Conservation (phyloP, 2,113 vertebrate genomes). For the Prunella fulvescens region DNA sequence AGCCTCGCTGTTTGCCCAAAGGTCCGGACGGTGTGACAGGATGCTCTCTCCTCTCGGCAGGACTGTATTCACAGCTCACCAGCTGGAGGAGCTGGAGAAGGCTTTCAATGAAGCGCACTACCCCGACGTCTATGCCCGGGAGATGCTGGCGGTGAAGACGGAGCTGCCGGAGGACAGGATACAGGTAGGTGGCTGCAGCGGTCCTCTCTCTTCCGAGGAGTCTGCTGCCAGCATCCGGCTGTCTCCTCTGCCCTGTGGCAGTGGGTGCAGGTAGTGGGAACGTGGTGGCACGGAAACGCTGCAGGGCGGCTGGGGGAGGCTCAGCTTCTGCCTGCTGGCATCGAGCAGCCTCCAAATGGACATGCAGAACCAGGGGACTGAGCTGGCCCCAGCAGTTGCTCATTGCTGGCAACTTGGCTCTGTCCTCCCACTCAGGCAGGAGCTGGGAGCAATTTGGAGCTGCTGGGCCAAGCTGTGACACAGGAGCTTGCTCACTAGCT, state of each 20-base stretch:
- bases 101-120: slow-evolving; percentile 95
- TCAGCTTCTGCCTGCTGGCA: neutral
- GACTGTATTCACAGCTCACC: slow-evolving; percentile 93
- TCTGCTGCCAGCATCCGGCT: neutral
- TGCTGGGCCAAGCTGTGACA: neutral
- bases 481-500: neutral
- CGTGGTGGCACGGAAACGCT: neutral
- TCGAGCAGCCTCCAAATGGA: neutral
- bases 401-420: neutral
- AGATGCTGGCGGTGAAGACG: slow-evolving; percentile 94
- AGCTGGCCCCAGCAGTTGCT: neutral
- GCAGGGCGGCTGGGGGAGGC: fast-evolving
- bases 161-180: slow-evolving; percentile 94
- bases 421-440: neutral
- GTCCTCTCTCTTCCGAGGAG: neutral
- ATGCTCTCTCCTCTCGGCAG: slow-evolving; percentile 57
- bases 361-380: neutral
- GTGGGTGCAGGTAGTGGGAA: neutral
- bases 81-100: slow-evolving; percentile 95
- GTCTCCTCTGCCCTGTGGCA: neutral
- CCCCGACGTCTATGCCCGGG: slow-evolving; percentile 91
- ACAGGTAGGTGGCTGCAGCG: slow-evolving; percentile 75
- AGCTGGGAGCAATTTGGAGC: neutral
- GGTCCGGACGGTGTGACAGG: neutral
- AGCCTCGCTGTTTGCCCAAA: neutral